These are phyloP conservation scores for Columba janthina DNA, from an alignment of 2,113 vertebrate species.

Conservation along the genomic window DNA sequence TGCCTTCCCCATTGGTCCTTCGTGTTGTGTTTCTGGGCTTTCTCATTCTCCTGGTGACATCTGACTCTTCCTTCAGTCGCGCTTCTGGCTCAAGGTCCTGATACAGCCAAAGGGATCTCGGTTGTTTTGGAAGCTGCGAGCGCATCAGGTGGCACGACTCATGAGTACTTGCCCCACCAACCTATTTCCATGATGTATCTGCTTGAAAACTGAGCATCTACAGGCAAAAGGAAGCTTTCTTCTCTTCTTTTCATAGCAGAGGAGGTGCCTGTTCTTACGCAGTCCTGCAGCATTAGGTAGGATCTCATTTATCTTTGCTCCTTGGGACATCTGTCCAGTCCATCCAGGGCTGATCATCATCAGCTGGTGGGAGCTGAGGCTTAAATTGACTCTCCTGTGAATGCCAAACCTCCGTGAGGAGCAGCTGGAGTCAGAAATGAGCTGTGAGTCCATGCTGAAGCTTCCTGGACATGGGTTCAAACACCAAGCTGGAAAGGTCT, in stretches of 20 bases:
- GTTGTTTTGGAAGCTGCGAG: neutral
- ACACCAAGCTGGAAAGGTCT: neutral
- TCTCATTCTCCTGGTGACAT: neutral
- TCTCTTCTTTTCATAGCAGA: neutral
- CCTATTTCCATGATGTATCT: neutral
- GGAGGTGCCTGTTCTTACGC: neutral
- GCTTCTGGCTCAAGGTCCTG: neutral
- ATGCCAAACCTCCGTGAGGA: neutral
- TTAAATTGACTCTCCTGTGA: neutral
- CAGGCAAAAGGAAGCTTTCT: neutral
- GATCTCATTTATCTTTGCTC: neutral
- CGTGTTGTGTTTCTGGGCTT: neutral
- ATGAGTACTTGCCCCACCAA: neutral
- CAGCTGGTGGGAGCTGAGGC: neutral
- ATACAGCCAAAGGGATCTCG: neutral
- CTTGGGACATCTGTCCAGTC: neutral
- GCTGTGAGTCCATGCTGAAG: neutral
- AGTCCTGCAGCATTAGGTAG: neutral
- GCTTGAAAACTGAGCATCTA: neutral
- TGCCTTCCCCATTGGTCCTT: neutral
- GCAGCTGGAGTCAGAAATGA: neutral
- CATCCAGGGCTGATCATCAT: neutral
- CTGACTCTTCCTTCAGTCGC: neutral
- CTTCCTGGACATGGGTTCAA: fast-evolving
- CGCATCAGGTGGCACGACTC: neutral